A percentile compares a stretch with the other conserved stretches of the same genome.
Evolutionary conservation across 2,113 vertebrate genomes (phyloP).

Genomic region (Hylia prasina): DNA sequence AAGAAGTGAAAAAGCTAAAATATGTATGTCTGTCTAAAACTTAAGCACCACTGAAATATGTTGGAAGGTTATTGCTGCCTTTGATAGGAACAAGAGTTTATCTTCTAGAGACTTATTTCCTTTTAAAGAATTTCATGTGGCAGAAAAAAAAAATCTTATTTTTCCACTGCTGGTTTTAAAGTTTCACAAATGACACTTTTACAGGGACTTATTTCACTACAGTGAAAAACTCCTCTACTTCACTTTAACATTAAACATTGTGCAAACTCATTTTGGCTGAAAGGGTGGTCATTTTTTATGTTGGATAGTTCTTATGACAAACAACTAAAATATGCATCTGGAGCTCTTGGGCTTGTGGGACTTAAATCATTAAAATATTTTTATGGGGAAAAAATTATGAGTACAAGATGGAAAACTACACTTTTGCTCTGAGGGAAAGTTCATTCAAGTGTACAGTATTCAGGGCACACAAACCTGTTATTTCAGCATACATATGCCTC

Average conservation of each 20-base stretch:
- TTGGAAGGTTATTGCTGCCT: neutral
- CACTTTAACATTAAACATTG: neutral
- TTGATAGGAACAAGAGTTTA: neutral
- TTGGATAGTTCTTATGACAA: slow-evolving; percentile 23
- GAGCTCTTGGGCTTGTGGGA: slow-evolving; percentile 36
- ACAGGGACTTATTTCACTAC: neutral
- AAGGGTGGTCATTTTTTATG: neutral
- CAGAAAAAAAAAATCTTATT: neutral
- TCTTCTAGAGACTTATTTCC: neutral
- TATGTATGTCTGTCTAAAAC: neutral
- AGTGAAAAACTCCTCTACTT: neutral
- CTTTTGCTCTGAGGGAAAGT: neutral
- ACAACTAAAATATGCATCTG: slow-evolving; percentile 54
- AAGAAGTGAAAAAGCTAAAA: neutral
- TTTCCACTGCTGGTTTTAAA: neutral
- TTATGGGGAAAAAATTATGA: neutral
- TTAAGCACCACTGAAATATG: neutral
- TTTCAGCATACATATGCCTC: neutral
- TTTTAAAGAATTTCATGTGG: neutral
- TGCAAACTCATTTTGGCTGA: slow-evolving; percentile 26
- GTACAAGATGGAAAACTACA: neutral
- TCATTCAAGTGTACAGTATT: neutral
- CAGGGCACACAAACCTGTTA: neutral
- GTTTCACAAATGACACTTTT: neutral
- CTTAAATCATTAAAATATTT: slow-evolving; percentile 51